These are phyloP conservation scores for Benthosema pterotum DNA, from an alignment of 2,797 vertebrate species.

Conservation along the genomic window DNA sequence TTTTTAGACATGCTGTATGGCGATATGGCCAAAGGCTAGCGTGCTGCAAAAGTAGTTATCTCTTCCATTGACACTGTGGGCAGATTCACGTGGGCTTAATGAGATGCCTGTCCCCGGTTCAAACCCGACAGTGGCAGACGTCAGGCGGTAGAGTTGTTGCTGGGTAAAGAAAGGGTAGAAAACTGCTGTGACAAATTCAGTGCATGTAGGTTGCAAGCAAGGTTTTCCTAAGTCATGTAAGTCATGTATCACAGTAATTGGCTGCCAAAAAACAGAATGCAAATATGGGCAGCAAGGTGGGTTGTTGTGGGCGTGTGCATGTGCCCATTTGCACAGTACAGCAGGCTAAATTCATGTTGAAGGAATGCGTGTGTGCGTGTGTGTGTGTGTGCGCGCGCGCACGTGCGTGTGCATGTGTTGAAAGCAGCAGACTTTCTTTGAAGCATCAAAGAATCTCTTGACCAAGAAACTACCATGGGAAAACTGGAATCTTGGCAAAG, in stretches of 20 bases:
- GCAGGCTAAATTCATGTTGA: too few relatives aligned
- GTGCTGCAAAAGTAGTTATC: conserved; percentile 8
- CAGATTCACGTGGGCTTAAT: conserved; percentile 7
- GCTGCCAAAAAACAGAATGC: conserved; percentile 1
- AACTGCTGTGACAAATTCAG: conserved; percentile 2
- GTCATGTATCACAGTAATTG: neutral
- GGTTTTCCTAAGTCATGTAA: neutral
- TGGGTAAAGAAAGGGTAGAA: neutral
- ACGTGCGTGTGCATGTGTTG: too few relatives aligned
- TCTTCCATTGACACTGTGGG: conserved; percentile 7
- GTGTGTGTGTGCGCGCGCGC: too few relatives aligned
- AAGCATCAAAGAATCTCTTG: neutral
- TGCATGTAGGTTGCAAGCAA: neutral
- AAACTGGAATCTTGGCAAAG: neutral
- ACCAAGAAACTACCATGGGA: too few relatives aligned
- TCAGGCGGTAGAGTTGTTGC: neutral
- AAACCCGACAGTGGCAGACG: conserved; percentile 12
- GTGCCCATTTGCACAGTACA: neutral
- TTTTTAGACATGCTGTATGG: neutral
- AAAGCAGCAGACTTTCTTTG: too few relatives aligned
- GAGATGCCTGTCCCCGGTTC: conserved; percentile 24
- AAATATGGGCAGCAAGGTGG: too few relatives aligned
- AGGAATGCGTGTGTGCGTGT: conserved; percentile 1
- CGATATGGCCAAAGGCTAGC: neutral
- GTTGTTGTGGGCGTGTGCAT: neutral